Evolutionary conservation across 2,888 invertebrate genomes (phyloP).

Genomic region (Dryococelus australis): DNA sequence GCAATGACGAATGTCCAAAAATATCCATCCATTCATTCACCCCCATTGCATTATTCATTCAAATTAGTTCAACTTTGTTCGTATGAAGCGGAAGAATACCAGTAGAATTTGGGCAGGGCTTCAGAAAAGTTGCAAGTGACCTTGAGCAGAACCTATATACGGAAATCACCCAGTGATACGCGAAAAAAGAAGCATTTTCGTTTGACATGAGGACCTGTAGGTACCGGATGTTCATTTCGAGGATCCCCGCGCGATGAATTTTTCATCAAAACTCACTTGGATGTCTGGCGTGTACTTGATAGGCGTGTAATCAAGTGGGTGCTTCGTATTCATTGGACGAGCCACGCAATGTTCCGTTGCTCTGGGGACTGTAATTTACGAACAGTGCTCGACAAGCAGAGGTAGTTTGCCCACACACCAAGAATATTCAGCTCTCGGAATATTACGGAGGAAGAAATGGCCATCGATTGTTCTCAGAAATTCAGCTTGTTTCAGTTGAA

Average conservation of each 20-base stretch:
- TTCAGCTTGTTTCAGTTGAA: not conserved
- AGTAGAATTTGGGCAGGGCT: too few species aligned
- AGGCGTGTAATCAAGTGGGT: not conserved
- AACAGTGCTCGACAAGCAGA: not conserved
- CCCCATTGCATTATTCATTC: too few species aligned
- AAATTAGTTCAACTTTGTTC: too few species aligned
- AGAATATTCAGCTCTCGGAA: not conserved
- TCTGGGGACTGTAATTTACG: not conserved
- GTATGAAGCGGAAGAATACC: too few species aligned
- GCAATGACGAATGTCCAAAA: too few species aligned
- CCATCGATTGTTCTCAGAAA: not conserved
- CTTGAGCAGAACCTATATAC: too few species aligned
- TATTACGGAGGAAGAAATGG: not conserved
- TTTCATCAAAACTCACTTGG: not conserved
- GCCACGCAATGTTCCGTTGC: not conserved
- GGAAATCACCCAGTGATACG: too few species aligned
- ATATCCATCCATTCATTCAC: too few species aligned
- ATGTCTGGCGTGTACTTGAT: not conserved
- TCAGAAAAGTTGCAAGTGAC: too few species aligned
- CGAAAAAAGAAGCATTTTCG: not conserved
- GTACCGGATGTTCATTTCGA: not conserved
- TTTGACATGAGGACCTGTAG: not conserved
- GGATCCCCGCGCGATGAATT: not conserved
- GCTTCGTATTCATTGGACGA: not conserved
- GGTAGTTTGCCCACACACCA: not conserved